These are phyloP conservation scores for Agrilus mali DNA, from an alignment of 2,888 invertebrate genomes.

Conservation along the genomic window DNA sequence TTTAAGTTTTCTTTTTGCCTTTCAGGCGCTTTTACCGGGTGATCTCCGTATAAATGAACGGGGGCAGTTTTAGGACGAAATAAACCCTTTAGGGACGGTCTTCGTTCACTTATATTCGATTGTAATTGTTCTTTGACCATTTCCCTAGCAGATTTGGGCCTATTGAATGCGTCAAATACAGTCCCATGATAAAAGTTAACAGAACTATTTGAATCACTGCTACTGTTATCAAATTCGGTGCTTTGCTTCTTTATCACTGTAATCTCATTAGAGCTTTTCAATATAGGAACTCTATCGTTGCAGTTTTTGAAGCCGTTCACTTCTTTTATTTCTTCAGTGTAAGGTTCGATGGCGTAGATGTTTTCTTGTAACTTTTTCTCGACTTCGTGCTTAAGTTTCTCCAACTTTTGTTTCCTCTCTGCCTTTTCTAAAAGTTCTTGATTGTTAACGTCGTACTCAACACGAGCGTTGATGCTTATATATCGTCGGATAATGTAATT, in stretches of 20 bases:
- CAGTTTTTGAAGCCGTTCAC: slow-evolving; percentile 15
- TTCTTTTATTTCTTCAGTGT: slow-evolving; percentile 27
- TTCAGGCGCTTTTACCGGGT: slow-evolving; percentile 15
- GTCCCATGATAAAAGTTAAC: slow-evolving; percentile 21
- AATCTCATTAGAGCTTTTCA: too few relatives aligned
- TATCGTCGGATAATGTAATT: slow-evolving; percentile 55
- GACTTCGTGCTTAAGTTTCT: slow-evolving; percentile 18
- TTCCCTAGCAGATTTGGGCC: slow-evolving; percentile 31
- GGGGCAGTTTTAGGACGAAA: slow-evolving; percentile 28
- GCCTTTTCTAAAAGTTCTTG: slow-evolving; percentile 41
- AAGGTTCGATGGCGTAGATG: slow-evolving; percentile 27
- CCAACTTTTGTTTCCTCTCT: slow-evolving; percentile 28
- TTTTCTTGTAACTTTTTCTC: slow-evolving; percentile 13
- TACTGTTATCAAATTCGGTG: neutral
- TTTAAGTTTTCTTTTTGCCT: slow-evolving; percentile 8
- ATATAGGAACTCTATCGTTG: neutral
- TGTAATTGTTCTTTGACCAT: slow-evolving; percentile 29
- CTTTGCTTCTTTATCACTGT: neutral
- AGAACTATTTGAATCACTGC: slow-evolving; percentile 4
- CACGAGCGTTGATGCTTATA: slow-evolving; percentile 48
- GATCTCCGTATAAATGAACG: slow-evolving; percentile 19
- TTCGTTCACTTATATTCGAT: slow-evolving; percentile 14
- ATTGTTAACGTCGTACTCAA: slow-evolving; percentile 45
- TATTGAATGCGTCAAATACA: slow-evolving; percentile 9
- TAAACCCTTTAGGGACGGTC: slow-evolving; percentile 15